Conservation (phyloP, 1,140 invertebrate genomes). For the Euwallacea similis region DNA sequence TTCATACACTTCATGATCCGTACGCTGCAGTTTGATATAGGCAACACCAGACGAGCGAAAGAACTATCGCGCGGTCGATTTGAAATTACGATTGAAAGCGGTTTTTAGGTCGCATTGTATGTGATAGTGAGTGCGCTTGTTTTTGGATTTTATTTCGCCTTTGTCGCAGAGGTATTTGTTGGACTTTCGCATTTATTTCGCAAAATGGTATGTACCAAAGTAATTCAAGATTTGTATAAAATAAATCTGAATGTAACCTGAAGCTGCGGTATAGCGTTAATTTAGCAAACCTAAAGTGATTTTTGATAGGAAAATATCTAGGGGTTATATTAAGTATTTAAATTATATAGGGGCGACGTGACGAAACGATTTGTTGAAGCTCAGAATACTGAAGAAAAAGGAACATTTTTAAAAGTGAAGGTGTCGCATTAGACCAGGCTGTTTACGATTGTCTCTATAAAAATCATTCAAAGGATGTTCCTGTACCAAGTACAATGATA, state of each 20-base stretch:
- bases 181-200: neutral
- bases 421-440: too few relatives aligned
- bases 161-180: neutral
- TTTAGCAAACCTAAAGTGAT: too few relatives aligned
- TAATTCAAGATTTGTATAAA: neutral
- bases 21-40: conserved; percentile 35
- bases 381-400: too few relatives aligned
- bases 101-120: conserved; percentile 33
- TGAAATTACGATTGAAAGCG: conserved; percentile 29
- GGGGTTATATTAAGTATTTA: too few relatives aligned
- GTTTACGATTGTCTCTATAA: too few relatives aligned
- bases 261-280: too few relatives aligned
- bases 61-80: conserved; percentile 30
- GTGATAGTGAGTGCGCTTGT: conserved; percentile 19
- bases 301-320: too few relatives aligned
- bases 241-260: neutral
- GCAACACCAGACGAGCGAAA: conserved; percentile 26
- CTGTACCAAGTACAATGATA: too few relatives aligned
- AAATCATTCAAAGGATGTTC: too few relatives aligned
- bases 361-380: too few relatives aligned
- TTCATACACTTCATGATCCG: conserved; percentile 39
- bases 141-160: neutral
- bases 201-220: neutral
- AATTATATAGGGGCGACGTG: too few relatives aligned
- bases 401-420: too few relatives aligned